Conservation (phyloP, 2,113 vertebrate genomes). For the Larimichthys polyactis region DNA sequence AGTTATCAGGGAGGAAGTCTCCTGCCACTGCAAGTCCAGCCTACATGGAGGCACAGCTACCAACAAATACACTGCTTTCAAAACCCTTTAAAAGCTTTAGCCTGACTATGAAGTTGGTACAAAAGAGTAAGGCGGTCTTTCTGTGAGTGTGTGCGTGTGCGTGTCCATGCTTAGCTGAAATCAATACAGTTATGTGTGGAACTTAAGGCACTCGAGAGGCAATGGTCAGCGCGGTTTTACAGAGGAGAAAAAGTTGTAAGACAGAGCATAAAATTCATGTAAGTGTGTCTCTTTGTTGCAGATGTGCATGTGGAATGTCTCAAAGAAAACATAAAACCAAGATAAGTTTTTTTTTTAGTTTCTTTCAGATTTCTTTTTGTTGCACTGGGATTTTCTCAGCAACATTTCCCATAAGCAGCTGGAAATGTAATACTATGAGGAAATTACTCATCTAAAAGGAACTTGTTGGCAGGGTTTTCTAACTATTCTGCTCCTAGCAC, state of each 20-base stretch:
- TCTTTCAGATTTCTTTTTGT: conserved; percentile 48
- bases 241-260: conserved; percentile 30
- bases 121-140: conserved; percentile 43
- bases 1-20: conserved; percentile 66
- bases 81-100: conserved; percentile 60
- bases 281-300: conserved; percentile 32
- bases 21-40: conserved; percentile 54
- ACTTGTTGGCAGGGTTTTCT: conserved; percentile 63
- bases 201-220: conserved; percentile 58
- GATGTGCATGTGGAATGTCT: conserved; percentile 34
- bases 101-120: conserved; percentile 33
- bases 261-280: conserved; percentile 34
- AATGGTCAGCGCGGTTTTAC: conserved; percentile 35
- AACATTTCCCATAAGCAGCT: conserved; percentile 62
- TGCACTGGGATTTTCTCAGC: conserved; percentile 22
- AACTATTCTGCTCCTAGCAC: conserved; percentile 43
- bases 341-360: conserved; percentile 24
- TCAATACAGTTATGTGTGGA: conserved; percentile 76
- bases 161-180: conserved; percentile 74
- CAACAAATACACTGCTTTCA: conserved; percentile 57
- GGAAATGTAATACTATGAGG: conserved; percentile 68
- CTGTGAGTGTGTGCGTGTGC: conserved; percentile 46
- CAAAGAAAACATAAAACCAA: neutral
- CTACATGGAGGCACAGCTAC: conserved; percentile 30
- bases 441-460: conserved; percentile 73